Percentiles rank a stretch among this genome's conserved stretches.
Conservation (phyloP, 1,140 invertebrate genomes). For the Scaptomyza montana region DNA sequence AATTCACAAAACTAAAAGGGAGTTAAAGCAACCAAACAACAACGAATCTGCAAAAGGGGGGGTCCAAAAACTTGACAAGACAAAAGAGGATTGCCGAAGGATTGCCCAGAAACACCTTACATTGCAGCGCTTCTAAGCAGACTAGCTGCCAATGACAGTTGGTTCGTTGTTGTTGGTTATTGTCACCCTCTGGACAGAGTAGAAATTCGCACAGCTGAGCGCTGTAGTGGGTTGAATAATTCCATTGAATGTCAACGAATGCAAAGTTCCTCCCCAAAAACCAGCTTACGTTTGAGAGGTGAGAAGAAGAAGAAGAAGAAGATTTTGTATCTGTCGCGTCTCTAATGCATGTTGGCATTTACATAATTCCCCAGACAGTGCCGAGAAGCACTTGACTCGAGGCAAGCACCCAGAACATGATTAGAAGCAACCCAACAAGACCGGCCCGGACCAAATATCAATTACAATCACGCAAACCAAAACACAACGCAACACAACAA, state of each 20-base stretch:
- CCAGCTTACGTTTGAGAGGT: conserved; percentile 19
- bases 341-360: conserved; percentile 77
- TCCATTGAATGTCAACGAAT: conserved; percentile 35
- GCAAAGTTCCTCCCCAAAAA: conserved; percentile 32
- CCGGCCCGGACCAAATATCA: conserved; percentile 67
- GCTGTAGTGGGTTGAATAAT: conserved; percentile 63
- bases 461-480: conserved; percentile 77
- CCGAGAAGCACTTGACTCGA: conserved; percentile 61
- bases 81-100: conserved; percentile 46
- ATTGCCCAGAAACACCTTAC: conserved; percentile 57
- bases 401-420: conserved; percentile 41
- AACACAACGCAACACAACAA: conserved; percentile 27
- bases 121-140: conserved; percentile 19
- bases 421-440: conserved; percentile 17
- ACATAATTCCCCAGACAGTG: conserved; percentile 64
- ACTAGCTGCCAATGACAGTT: conserved; percentile 67
- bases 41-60: conserved; percentile 39
- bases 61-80: conserved; percentile 42
- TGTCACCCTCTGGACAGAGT: conserved; percentile 54
- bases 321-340: conserved; percentile 35
- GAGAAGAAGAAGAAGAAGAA: conserved; percentile 5
- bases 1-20: conserved; percentile 82
- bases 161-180: conserved; percentile 40
- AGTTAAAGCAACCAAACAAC: conserved; percentile 14
- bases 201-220: conserved; percentile 75